These are phyloP conservation scores for Oegoconia quadripuncta DNA, from an alignment of 2,888 invertebrate genomes.

Conservation along the genomic window DNA sequence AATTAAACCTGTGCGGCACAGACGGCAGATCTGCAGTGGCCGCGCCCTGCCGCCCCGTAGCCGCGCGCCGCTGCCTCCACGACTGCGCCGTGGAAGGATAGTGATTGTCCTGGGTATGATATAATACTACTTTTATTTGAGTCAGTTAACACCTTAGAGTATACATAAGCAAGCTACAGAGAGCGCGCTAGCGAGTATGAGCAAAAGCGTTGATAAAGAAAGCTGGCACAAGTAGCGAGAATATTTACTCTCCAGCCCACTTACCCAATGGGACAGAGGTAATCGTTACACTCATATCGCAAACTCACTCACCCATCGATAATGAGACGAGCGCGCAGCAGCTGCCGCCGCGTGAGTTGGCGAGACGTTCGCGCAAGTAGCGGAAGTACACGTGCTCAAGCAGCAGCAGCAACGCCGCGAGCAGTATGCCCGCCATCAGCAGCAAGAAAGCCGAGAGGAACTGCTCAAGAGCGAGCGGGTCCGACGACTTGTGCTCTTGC, in stretches of 20 bases:
- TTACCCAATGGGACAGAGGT: no score
- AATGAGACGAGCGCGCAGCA: constrained; percentile 97
- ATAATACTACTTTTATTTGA: neutral
- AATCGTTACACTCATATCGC: neutral
- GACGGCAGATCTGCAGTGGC: constrained; percentile 83
- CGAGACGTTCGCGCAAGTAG: constrained; percentile 92
- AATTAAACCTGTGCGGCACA: constrained; percentile 87
- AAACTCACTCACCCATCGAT: constrained; percentile 83
- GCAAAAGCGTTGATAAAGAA: no score
- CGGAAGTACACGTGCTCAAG: constrained; percentile 97
- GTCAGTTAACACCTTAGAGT: no score
- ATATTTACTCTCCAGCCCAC: no score
- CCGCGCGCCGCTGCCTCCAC: constrained; percentile 66
- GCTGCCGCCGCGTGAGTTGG: constrained; percentile 92
- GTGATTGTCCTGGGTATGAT: constrained; percentile 86
- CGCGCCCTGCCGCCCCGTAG: constrained; percentile 49
- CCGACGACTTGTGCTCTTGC: constrained; percentile 93
- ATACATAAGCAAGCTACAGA: no score
- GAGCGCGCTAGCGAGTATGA: no score
- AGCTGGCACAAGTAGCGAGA: no score
- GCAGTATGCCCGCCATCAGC: constrained; percentile 94
- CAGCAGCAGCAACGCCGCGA: constrained; percentile 91
- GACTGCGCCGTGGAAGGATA: constrained; percentile 69
- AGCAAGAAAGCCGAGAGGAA: constrained; percentile 98
- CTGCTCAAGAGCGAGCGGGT: constrained; percentile 94